Base-by-base conservation (phyloP, 2,797 vertebrate species). In the Rhabdomys pumilio region DNA sequence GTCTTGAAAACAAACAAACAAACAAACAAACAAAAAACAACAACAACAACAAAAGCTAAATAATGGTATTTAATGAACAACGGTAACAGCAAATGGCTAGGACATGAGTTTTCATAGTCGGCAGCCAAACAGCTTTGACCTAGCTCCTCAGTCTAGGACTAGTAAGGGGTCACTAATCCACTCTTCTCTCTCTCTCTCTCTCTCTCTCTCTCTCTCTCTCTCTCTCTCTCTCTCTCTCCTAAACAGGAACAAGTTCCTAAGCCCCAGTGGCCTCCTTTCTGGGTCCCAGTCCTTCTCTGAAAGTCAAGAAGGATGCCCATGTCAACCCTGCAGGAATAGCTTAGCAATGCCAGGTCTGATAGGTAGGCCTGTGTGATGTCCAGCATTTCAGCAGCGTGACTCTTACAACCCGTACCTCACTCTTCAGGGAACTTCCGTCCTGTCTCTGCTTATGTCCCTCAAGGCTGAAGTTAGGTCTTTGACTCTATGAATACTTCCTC, bases 221-320 rank as follows among this genome's bases (percentile, higher is more conserved):
- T 22, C 20, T 55, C 65, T 3, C 4, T 10, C 3, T 15, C 2
- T 10, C 22, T 11, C 9, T 11, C 61, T 81, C 80, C 89, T 89
- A 63, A 91, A 69, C 38, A 87, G 67, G 86, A 73, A 85, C 81
- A 92, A 90, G 86, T 0, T 67, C 53, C n/a, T 80, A 17, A 57
- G 75, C 79, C 63, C 34, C 57, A 5, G 41, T 19, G 24, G 44
- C 29, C 34, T 82, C 19, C 15, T 89, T 89, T 34, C 73, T 57
- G 8, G 41, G 19, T 2, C 84, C 65, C 50, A 75, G 67, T 2
- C 50, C 10, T 89, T 92, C 75, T 88, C 82, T 65, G 34, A 90
- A 91, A 95, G 67, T 24, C 19, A 57, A 12, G 17, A 77, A 38
- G 29, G 59, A 50, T 63, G 24, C 8, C 57, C 61, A 19, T 29